Evolutionary conservation across 2,113 vertebrate genomes (phyloP), one percentile per base, ranked within the genome.

Genomic region (Gorilla gorilla): DNA sequence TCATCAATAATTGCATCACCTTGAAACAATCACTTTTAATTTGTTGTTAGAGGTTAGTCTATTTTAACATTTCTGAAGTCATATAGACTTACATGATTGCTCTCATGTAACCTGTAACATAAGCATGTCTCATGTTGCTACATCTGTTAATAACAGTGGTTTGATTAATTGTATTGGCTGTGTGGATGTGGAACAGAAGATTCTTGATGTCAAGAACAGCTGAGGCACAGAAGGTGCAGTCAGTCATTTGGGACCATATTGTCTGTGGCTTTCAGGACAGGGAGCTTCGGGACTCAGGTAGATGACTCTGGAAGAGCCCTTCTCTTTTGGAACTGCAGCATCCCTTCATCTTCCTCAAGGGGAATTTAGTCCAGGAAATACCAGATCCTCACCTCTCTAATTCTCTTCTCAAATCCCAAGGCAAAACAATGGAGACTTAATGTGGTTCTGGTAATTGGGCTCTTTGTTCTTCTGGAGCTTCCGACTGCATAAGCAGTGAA

Each of bases 401-500:
- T 73, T 68, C 32, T 64, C 84, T 90, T 27, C 79, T 57, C 57
- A 32, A 14, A 5, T 80, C n/a, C 10, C 81, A 73, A 40, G 22
- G 45, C 35, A 43, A 96, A 76, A 52, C 6, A 66, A 30, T 0
- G 4, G 20, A 88, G n/a, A 81, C 59, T 97, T 97, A 73, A 92
- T 23, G 8, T 6, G 13, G 17, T 97, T 97, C 90, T 97, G 57
- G 43, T 98, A 98, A 35, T 84, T 66, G 6, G 2, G 12, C 35
- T 73, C 17, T 2, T 13, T 97, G 96, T 57, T 96, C 93, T 48
- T 97, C 97, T 1, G 2, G 68, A 30, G 1, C 48, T 6, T 97
- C 93, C 0, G 90, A 81, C 40, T 97, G 72, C 9, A 61, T 48
- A 32, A 97, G 95, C 32, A 97, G 97, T 6, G 97, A 97, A 61